Percentiles rank a stretch among this genome's conserved stretches.
Evolutionary conservation across 2,888 invertebrate genomes (phyloP).

Genomic region (Drosophila prostipennis): DNA sequence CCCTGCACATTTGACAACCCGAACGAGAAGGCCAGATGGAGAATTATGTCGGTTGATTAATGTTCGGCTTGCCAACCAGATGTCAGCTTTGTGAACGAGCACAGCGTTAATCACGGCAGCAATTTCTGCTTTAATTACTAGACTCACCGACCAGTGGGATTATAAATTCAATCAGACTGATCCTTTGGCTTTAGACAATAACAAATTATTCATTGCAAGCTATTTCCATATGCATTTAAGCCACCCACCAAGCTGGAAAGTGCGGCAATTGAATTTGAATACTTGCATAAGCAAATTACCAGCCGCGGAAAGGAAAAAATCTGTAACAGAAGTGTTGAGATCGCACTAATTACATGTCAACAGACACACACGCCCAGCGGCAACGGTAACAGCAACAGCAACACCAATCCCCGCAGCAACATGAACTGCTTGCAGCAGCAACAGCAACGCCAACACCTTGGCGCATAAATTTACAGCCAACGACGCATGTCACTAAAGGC

Average conservation of each 20-base stretch:
- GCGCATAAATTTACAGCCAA: slow-evolving; percentile 75
- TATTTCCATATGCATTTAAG: slow-evolving; percentile 6
- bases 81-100: slow-evolving; percentile 68
- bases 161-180: slow-evolving; percentile 1
- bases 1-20: slow-evolving; percentile 58
- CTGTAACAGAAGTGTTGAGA: slow-evolving; percentile 77
- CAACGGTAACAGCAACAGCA: slow-evolving; percentile 37
- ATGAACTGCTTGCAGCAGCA: slow-evolving; percentile 31
- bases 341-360: slow-evolving; percentile 78
- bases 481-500: slow-evolving; percentile 68
- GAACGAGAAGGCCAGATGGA: slow-evolving; percentile 60
- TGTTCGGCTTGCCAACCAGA: slow-evolving; percentile 59
- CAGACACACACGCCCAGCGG: slow-evolving; percentile 52
- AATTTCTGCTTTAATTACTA: slow-evolving; percentile 40
- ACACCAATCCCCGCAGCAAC: slow-evolving; percentile 17
- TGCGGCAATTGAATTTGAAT: slow-evolving; percentile 75
- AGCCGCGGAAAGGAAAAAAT: slow-evolving; percentile 36
- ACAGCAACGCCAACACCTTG: slow-evolving; percentile 71
- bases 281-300: slow-evolving; percentile 68
- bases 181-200: slow-evolving; percentile 4
- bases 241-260: slow-evolving; percentile 61
- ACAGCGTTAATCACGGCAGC: slow-evolving; percentile 58
- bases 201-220: slow-evolving; percentile 24
- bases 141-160: slow-evolving; percentile 2
- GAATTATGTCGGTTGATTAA: slow-evolving; percentile 70